Evolutionary conservation across 2,888 invertebrate species (phyloP).

Genomic region (Scaptomyza polygonia): DNA sequence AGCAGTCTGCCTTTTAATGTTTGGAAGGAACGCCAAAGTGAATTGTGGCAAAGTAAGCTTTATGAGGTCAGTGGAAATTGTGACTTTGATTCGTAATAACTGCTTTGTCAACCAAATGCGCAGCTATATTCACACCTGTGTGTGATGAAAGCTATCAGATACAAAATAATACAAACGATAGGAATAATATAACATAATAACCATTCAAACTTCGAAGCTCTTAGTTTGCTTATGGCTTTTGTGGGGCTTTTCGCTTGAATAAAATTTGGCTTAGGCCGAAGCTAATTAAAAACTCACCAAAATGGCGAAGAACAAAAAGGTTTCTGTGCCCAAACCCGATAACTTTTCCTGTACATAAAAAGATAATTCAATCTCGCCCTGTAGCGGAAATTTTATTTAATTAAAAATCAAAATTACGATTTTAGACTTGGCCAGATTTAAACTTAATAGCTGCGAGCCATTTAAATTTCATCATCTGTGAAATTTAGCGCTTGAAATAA

Average conservation of each 20-base stretch:
- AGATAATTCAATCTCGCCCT: slow-evolving; percentile 14
- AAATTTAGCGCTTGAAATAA: slow-evolving; percentile 7
- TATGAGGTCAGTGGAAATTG: slow-evolving; percentile 54
- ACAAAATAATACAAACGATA: slow-evolving; percentile 1
- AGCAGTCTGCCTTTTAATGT: not conserved
- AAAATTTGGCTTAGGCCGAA: slow-evolving; percentile 7
- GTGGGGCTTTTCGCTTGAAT: slow-evolving; percentile 9
- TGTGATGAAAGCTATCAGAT: not conserved
- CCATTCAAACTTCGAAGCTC: slow-evolving; percentile 56
- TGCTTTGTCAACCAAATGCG: slow-evolving; percentile 4
- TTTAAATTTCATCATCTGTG: slow-evolving; percentile 23
- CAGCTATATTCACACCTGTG: slow-evolving; percentile 42
- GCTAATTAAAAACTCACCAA: not conserved
- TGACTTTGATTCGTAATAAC: slow-evolving; percentile 37
- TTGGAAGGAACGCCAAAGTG: slow-evolving; percentile 59
- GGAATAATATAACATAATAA: slow-evolving; percentile 59
- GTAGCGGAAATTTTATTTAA: slow-evolving; percentile 21
- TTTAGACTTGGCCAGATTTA: not conserved
- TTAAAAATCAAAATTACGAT: not conserved
- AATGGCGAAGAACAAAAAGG: slow-evolving; percentile 4
- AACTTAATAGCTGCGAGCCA: slow-evolving; percentile 2
- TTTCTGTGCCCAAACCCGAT: slow-evolving; percentile 11
- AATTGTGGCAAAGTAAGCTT: slow-evolving; percentile 66
- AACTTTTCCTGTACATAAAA: not conserved
- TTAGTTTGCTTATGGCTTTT: slow-evolving; percentile 31